phyloP scores from a whole-genome alignment of 2,113 vertebrate species.

The Pterophyllum scalare region DNA sequence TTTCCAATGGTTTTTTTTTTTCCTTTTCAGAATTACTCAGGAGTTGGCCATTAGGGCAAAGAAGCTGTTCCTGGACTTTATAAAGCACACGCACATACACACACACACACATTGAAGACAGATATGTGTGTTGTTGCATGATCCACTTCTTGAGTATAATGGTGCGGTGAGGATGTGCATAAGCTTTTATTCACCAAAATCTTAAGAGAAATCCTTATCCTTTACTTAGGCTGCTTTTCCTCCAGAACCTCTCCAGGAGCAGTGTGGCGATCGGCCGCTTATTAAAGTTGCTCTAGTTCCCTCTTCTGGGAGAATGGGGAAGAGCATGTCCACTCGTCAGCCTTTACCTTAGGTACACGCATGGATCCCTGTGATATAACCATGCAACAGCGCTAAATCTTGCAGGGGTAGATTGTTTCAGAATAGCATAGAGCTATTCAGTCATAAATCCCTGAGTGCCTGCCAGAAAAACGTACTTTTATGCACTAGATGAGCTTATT shows the following conservation, averaged over 20 bases:
- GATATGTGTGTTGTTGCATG: constrained; percentile 8
- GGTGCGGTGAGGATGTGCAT: not conserved
- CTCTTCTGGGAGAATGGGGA: constrained; percentile 52
- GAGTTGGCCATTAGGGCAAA: not conserved
- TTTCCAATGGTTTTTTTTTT: constrained; percentile 34
- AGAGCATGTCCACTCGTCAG: not conserved
- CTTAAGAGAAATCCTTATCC: constrained; percentile 1
- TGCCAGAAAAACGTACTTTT: constrained; percentile 7
- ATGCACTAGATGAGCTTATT: not conserved
- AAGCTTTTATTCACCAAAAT: constrained; percentile 18
- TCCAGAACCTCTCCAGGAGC: not conserved
- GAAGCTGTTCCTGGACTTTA: constrained; percentile 17
- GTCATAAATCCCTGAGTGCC: not conserved
- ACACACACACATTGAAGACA: constrained; percentile 20
- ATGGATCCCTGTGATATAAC: not conserved
- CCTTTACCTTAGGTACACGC: not conserved
- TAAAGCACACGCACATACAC: not conserved
- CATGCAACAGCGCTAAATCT: not conserved
- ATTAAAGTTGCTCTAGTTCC: constrained; percentile 47
- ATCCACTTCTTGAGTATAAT: constrained; percentile 2
- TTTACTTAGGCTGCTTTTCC: constrained; percentile 5
- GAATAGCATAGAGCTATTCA: not conserved
- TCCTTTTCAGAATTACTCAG: constrained; percentile 49
- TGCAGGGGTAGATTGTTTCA: not conserved
- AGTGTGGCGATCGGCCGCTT: constrained; percentile 2